Evolutionary conservation across 2,888 invertebrate genomes (phyloP).

Genomic region (Eupithecia tripunctaria): DNA sequence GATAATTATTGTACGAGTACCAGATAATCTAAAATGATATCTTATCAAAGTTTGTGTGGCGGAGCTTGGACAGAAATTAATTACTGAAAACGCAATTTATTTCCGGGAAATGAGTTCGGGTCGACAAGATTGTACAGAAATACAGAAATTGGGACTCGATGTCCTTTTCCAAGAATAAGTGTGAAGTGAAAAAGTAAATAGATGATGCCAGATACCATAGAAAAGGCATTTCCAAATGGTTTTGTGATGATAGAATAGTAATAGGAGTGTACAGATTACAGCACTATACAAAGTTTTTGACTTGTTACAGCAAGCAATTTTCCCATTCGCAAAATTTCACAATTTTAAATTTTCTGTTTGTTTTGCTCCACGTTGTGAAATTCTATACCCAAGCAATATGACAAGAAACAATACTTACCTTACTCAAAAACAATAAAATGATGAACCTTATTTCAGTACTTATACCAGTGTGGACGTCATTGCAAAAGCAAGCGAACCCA

Average conservation of each 20-base stretch:
- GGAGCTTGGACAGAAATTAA: conserved; percentile 18
- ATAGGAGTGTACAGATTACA: neutral
- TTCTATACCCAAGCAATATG: neutral
- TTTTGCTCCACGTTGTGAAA: neutral
- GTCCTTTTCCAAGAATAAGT: neutral
- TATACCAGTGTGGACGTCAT: no score
- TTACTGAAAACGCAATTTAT: conserved; percentile 13
- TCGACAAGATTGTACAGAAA: conserved; percentile 4
- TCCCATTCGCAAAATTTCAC: no score
- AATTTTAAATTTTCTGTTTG: no score
- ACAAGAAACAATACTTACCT: neutral
- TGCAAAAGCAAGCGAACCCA: no score
- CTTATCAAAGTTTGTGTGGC: neutral
- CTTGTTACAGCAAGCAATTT: no score
- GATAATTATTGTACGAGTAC: neutral
- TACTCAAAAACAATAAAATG: no score
- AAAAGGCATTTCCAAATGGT: neutral
- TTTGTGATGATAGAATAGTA: neutral
- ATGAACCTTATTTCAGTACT: no score
- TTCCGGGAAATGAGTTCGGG: conserved; percentile 3
- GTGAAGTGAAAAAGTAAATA: neutral
- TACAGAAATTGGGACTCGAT: conserved; percentile 4
- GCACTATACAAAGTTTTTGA: no score
- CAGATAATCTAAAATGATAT: neutral
- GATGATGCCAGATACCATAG: neutral